Evolutionary conservation across 1,140 invertebrate genomes (phyloP).

Genomic region (Rhynchophorus ferrugineus): DNA sequence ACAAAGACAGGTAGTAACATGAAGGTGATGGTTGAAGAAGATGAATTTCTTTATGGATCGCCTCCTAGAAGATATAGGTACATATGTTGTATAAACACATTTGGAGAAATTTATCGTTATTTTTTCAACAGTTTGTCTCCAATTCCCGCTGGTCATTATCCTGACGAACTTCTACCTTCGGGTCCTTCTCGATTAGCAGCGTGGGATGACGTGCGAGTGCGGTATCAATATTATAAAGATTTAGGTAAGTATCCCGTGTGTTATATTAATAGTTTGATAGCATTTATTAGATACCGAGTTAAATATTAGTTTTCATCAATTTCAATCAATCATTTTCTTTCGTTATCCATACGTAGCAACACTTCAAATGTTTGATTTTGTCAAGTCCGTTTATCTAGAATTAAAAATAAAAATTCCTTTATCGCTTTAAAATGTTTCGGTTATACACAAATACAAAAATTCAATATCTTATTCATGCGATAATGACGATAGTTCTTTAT

Average conservation of each 20-base stretch:
- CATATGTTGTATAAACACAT: conserved; percentile 1
- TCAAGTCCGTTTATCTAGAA: too few relatives aligned
- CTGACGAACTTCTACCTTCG: conserved; percentile 60
- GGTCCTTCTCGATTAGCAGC: conserved; percentile 65
- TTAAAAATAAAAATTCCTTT: too few relatives aligned
- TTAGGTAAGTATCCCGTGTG: conserved; percentile 42
- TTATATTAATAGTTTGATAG: too few relatives aligned
- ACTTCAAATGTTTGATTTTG: too few relatives aligned
- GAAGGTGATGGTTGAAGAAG: conserved; percentile 67
- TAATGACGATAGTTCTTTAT: too few relatives aligned
- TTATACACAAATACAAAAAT: too few relatives aligned
- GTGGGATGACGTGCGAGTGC: conserved; percentile 77
- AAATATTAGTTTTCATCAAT: too few relatives aligned
- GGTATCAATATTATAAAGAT: conserved; percentile 81
- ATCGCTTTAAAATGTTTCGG: too few relatives aligned
- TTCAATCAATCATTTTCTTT: too few relatives aligned
- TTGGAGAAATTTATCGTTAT: neutral
- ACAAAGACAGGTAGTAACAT: conserved; percentile 65
- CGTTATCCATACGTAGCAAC: too few relatives aligned
- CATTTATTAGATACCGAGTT: too few relatives aligned
- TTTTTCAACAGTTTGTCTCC: conserved; percentile 49
- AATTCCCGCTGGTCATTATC: conserved; percentile 66
- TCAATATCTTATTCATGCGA: too few relatives aligned
- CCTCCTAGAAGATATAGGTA: conserved; percentile 44
- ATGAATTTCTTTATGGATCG: conserved; percentile 42